These are phyloP conservation scores for Lordiphosa fenestrarum DNA, from an alignment of 2,888 invertebrate genomes.

Conservation along the genomic window DNA sequence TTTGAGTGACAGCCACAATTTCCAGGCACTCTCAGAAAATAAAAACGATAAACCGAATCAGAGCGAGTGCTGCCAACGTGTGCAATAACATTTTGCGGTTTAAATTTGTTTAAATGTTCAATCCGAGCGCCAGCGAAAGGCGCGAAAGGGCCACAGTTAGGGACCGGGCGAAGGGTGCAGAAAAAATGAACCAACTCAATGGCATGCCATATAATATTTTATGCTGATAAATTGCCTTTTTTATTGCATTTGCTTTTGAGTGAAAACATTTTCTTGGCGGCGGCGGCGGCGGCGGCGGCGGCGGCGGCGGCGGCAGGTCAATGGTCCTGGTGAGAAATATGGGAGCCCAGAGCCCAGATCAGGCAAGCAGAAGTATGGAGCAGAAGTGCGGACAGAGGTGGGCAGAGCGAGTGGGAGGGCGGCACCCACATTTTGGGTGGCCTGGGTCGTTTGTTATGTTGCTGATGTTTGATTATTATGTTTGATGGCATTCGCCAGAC, in stretches of 20 bases:
- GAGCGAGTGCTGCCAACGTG: neutral
- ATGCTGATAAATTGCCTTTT: constrained; percentile 74
- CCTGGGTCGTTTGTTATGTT: constrained; percentile 69
- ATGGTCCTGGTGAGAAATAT: constrained; percentile 55
- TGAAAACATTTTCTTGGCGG: constrained; percentile 66
- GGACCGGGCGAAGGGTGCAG: constrained; percentile 1
- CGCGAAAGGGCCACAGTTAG: constrained; percentile 48
- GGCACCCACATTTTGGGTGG: constrained; percentile 57
- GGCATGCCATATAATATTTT: constrained; percentile 76
- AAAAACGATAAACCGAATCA: constrained; percentile 17
- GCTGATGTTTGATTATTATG: constrained; percentile 74
- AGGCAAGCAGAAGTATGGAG: constrained; percentile 23
- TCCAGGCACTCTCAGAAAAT: constrained; percentile 31
- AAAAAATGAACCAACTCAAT: constrained; percentile 69
- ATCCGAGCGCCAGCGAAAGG: constrained; percentile 9
- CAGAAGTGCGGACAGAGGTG: constrained; percentile 12
- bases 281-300: constrained; percentile 16
- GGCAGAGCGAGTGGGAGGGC: constrained; percentile 15
- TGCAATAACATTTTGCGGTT: constrained; percentile 48
- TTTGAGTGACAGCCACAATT: constrained; percentile 60
- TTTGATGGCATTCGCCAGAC: constrained; percentile 63
- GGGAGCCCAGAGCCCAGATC: constrained; percentile 35
- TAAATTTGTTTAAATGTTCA: constrained; percentile 49
- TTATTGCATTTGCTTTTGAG: constrained; percentile 73
- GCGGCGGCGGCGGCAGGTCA: constrained; percentile 44